A percentile compares a stretch with the other conserved stretches of the same genome.
phyloP scores from a whole-genome alignment of 2,797 vertebrate species.

The Uromys caudimaculatus region DNA sequence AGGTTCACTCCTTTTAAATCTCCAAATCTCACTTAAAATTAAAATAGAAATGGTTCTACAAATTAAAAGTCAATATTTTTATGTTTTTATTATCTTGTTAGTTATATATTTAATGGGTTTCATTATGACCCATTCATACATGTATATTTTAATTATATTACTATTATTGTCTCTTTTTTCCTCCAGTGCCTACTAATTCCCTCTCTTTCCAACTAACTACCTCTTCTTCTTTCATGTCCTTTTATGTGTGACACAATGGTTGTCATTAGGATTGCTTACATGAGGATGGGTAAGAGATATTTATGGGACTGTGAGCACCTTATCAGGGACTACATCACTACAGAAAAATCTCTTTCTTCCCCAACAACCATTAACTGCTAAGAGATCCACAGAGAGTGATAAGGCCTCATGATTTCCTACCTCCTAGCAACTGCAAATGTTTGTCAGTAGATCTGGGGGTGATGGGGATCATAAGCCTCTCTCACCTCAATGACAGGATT shows the following conservation, averaged over 20 bases:
- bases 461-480: neutral
- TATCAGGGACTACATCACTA: neutral
- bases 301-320: neutral
- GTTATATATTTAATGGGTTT: neutral
- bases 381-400: neutral
- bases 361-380: neutral
- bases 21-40: slow-evolving; percentile 49
- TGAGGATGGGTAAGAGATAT: neutral
- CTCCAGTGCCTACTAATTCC: neutral
- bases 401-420: neutral
- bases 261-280: neutral
- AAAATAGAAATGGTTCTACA: slow-evolving; percentile 30
- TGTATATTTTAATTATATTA: neutral
- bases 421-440: neutral
- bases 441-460: neutral
- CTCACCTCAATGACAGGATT: neutral
- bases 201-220: neutral
- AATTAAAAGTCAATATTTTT: slow-evolving; percentile 35
- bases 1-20: slow-evolving; percentile 29
- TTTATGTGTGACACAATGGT: neutral
- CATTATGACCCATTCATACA: neutral
- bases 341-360: neutral
- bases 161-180: neutral
- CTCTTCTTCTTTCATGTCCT: neutral
- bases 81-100: neutral